These are phyloP conservation scores for Drosophila ananassae DNA, from an alignment of 1,140 invertebrate genomes.

Conservation along the genomic window DNA sequence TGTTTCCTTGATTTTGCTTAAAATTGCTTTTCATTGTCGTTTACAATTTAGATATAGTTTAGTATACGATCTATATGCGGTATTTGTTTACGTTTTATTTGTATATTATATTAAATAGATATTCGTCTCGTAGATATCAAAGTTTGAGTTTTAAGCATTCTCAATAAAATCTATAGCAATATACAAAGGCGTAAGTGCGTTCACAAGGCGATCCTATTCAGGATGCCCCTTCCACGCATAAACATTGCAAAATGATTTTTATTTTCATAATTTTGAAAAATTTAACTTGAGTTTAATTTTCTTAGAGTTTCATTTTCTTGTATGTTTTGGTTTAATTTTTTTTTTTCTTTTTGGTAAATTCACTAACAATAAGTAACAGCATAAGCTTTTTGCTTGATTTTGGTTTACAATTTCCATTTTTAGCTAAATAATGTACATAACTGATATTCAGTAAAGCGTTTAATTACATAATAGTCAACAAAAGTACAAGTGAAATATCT, in stretches of 20 bases:
- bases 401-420: constrained; percentile 38
- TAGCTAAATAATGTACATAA: constrained; percentile 74
- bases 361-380: constrained; percentile 76
- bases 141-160: constrained; percentile 58
- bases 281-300: constrained; percentile 53
- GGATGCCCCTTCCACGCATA: constrained; percentile 11
- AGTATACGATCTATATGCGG: constrained; percentile 57
- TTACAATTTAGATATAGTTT: constrained; percentile 67
- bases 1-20: constrained; percentile 64
- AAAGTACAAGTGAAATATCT: constrained; percentile 70
- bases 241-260: constrained; percentile 49
- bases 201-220: constrained; percentile 20
- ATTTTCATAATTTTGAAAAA: constrained; percentile 49
- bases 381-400: constrained; percentile 58
- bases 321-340: constrained; percentile 34
- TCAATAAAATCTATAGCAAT: constrained; percentile 56
- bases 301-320: constrained; percentile 34
- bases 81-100: constrained; percentile 45
- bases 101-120: constrained; percentile 54
- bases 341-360: constrained; percentile 56
- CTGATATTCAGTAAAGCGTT: constrained; percentile 78
- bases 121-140: constrained; percentile 56
- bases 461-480: constrained; percentile 81
- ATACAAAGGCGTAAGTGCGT: constrained; percentile 45
- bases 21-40: constrained; percentile 79